Percentiles rank a stretch among this genome's conserved stretches.
Evolutionary conservation across 2,888 invertebrate species (phyloP).

Genomic region (Troides helena): DNA sequence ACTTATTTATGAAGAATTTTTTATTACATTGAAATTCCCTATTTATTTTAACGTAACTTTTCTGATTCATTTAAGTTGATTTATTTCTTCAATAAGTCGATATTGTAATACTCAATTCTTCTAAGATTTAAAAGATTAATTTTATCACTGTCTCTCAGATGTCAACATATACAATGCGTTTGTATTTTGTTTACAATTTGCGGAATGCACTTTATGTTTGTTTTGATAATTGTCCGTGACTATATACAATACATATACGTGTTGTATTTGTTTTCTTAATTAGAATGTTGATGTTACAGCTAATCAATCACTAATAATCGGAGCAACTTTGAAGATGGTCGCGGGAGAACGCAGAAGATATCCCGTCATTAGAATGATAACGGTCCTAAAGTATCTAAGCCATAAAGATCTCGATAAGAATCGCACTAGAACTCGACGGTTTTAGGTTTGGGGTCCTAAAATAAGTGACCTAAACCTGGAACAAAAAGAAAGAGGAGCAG

Average conservation of each 20-base stretch:
- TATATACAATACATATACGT: not conserved
- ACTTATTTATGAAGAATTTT: not conserved
- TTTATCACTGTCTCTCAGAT: not conserved
- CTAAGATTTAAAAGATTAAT: not conserved
- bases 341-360: too few species aligned
- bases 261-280: conserved; percentile 1
- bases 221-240: conserved; percentile 5
- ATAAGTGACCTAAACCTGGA: too few species aligned
- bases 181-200: conserved; percentile 10
- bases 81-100: not conserved
- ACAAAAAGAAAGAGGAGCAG: too few species aligned
- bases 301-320: not conserved
- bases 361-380: too few species aligned
- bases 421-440: too few species aligned
- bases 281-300: not conserved
- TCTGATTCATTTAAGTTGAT: not conserved
- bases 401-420: too few species aligned
- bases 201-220: conserved; percentile 18
- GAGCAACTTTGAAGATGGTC: too few species aligned
- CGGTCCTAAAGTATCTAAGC: too few species aligned
- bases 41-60: not conserved
- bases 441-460: too few species aligned
- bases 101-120: not conserved
- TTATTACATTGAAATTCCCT: not conserved
- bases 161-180: conserved; percentile 3